Percentiles rank a stretch among this genome's conserved stretches.
Evolutionary conservation across 1,140 invertebrate genomes (phyloP).

Genomic region (Drosophila kepulauana): DNA sequence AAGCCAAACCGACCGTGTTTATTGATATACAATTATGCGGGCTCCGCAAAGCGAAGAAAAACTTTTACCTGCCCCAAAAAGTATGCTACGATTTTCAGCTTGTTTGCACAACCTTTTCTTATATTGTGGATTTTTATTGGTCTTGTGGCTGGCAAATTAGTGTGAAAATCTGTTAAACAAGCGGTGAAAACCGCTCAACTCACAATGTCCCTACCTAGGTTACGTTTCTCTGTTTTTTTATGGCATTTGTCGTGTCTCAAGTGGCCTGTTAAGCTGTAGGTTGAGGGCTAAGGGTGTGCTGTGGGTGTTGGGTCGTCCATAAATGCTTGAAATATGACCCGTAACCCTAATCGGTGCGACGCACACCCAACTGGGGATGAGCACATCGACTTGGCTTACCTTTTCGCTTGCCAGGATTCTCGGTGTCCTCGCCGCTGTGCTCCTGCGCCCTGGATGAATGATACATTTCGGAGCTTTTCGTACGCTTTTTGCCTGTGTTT

Average conservation of each 20-base stretch:
- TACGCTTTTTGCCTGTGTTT: slow-evolving; percentile 77
- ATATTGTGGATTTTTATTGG: slow-evolving; percentile 29
- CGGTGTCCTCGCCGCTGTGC: slow-evolving; percentile 76
- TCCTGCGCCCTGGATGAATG: slow-evolving; percentile 77
- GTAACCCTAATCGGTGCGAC: slow-evolving; percentile 74
- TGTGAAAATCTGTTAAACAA: slow-evolving; percentile 82
- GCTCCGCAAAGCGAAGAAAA: slow-evolving; percentile 5
- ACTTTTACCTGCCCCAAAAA: slow-evolving; percentile 64
- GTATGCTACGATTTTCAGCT: slow-evolving; percentile 33
- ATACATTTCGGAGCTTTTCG: slow-evolving; percentile 82
- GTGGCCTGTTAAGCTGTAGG: slow-evolving; percentile 71
- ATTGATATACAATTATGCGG: slow-evolving; percentile 80
- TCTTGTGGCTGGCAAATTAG: slow-evolving; percentile 67
- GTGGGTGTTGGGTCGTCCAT: slow-evolving; percentile 22
- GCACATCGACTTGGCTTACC: slow-evolving; percentile 66
- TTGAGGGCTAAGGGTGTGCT: neutral
- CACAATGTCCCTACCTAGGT: slow-evolving; percentile 34
- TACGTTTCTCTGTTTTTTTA: slow-evolving; percentile 48
- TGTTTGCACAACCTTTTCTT: slow-evolving; percentile 46
- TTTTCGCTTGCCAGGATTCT: slow-evolving; percentile 84
- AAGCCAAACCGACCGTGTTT: slow-evolving; percentile 79
- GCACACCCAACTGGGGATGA: slow-evolving; percentile 52
- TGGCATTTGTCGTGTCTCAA: slow-evolving; percentile 66
- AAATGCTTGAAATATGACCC: slow-evolving; percentile 79
- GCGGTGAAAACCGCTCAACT: slow-evolving; percentile 31